Evolutionary conservation across 2,797 vertebrate genomes (phyloP), one percentile per base, ranked within the genome.

Genomic region (Danio jaintianensis): DNA sequence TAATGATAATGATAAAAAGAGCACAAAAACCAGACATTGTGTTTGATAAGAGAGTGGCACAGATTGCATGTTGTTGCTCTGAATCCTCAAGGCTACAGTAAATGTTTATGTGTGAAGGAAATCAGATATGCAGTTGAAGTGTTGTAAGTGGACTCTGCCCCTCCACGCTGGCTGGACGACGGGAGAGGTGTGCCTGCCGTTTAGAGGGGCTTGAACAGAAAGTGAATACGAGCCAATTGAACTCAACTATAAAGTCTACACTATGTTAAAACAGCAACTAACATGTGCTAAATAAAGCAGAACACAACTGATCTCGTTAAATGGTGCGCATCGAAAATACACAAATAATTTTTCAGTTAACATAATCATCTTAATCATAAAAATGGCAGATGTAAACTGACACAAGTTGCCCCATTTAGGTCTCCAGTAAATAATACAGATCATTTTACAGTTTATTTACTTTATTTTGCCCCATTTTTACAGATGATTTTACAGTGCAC

Each of bases 111-210:
- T 66, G 69, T 36, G 29, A 36, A 36, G n/a, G 58, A 81, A 63
- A 58, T 36, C 16, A 73, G 48, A 78, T 47, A 70, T 74, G 16
- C 20, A 71, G 29, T 59, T 73, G 61, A 53, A 62, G 78, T 75
- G 84, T 81, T 36, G 59, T 63, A 40, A 15, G 70, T 18, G 85
- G 73, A 85, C 85, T 86, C 85, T 86, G 83, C 5, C 78, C 85
- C 77, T 83, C 83, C 85, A 86, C 79, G 83, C 64, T 86, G 85
- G 82, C 82, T 61, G 68, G 4, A 38, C 70, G 75, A 85, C 6
- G 56, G 13, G 4, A 45, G 67, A 40, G 52, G 64, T 75, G 70
- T 79, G 70, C 38, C 66, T 79, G 47, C 43, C 50, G 67, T 55
- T 6, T 7, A 43, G 20, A 43, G 6, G 13, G 45, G 7, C 40